Percentiles rank a stretch among this genome's conserved stretches.
Evolutionary conservation across 2,888 invertebrate genomes (phyloP).

Genomic region (Coleophora flavipennella): DNA sequence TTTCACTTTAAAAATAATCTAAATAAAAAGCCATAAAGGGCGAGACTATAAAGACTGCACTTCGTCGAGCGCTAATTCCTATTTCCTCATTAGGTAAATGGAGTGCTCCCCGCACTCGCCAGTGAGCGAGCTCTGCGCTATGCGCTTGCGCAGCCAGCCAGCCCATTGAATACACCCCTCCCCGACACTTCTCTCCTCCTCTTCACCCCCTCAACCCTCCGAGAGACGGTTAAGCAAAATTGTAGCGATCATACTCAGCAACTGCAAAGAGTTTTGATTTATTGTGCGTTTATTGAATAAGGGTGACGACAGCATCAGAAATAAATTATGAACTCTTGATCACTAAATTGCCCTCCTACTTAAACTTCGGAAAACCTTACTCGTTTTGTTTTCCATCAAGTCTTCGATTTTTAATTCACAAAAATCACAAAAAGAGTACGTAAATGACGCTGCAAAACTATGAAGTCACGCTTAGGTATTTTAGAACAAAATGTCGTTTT

Average conservation of each 20-base stretch:
- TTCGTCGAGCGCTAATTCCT: constrained; percentile 65
- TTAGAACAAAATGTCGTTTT: too few species aligned
- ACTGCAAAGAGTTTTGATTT: constrained; percentile 60
- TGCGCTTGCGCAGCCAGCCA: constrained; percentile 30
- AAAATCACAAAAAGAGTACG: too few species aligned
- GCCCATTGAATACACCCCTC: constrained; percentile 41
- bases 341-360: too few species aligned
- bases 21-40: background rate
- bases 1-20: too few species aligned
- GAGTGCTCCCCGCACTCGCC: constrained; percentile 36
- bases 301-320: too few species aligned
- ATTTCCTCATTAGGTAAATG: constrained; percentile 62
- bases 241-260: constrained; percentile 51
- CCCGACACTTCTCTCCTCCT: constrained; percentile 17
- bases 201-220: constrained; percentile 27
- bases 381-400: too few species aligned
- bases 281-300: constrained; percentile 63
- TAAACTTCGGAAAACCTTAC: too few species aligned
- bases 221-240: constrained; percentile 42
- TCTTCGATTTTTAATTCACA: too few species aligned
- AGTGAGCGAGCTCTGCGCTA: too few species aligned
- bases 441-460: too few species aligned
- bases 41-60: constrained; percentile 48
- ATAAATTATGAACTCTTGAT: too few species aligned
- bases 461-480: too few species aligned